Conservation (phyloP, 2,888 invertebrate species). For the Polyploca ridens region DNA sequence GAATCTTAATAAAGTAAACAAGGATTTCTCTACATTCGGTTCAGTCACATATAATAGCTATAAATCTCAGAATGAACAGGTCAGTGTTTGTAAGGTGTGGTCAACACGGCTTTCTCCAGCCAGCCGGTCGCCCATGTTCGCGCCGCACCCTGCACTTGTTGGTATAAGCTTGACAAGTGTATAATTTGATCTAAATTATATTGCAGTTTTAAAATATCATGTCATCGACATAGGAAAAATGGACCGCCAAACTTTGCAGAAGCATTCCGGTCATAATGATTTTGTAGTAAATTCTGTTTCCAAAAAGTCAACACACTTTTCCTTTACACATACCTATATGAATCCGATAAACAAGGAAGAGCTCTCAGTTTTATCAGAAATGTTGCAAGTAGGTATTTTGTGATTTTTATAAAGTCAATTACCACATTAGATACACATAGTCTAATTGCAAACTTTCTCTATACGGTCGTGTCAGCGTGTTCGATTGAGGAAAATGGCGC, state of each 20-base stretch:
- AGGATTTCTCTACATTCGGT: constrained; percentile 1
- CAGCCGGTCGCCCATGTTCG: constrained; percentile 45
- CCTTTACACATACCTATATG: no score
- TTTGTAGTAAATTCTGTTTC: no score
- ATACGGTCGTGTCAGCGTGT: constrained; percentile 1
- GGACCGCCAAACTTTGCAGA: no score
- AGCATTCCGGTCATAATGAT: no score
- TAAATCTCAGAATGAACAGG: constrained; percentile 27
- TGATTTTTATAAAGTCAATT: no score
- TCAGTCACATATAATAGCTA: constrained; percentile 19
- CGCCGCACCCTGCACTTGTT: not conserved
- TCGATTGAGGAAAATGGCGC: not conserved
- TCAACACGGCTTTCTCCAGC: constrained; percentile 52
- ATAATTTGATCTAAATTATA: constrained; percentile 15
- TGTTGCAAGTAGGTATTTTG: no score
- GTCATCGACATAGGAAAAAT: not conserved
- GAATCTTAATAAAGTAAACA: constrained; percentile 5
- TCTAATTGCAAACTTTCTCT: not conserved
- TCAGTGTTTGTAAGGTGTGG: constrained; percentile 51
- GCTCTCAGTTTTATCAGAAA: no score
- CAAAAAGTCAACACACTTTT: no score
- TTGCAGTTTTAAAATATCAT: not conserved
- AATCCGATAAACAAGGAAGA: no score
- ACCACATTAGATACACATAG: not conserved
- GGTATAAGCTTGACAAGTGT: constrained; percentile 13